Conservation (phyloP, 2,113 vertebrate genomes). For the Coreoperca whiteheadi region DNA sequence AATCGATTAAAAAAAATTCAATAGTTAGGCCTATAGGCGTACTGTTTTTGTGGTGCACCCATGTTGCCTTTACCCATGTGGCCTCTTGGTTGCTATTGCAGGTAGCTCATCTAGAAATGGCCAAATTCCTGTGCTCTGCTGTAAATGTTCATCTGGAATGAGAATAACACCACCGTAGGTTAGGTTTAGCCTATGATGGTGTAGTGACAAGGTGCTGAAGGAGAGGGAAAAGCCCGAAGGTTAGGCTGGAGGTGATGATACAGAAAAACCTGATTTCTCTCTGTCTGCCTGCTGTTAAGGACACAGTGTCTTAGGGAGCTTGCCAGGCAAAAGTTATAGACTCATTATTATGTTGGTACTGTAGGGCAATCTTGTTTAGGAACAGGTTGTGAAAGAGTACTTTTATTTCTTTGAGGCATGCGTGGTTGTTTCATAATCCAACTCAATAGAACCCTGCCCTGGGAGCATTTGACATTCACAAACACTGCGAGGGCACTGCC, state of each 20-base stretch:
- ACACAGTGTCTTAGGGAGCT: slow-evolving; percentile 24
- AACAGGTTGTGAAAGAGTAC: slow-evolving; percentile 63
- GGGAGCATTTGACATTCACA: slow-evolving; percentile 61
- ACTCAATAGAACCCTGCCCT: slow-evolving; percentile 50
- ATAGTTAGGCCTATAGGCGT: not conserved
- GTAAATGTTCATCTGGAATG: slow-evolving; percentile 25
- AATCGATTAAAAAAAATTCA: not conserved
- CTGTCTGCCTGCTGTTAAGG: not conserved
- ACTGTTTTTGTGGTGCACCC: not conserved
- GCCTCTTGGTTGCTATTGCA: not conserved
- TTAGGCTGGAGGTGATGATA: not conserved
- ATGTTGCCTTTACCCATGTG: not conserved
- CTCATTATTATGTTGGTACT: slow-evolving; percentile 45
- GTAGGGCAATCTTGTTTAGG: slow-evolving; percentile 23
- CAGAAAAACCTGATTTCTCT: not conserved
- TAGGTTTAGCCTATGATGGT: not conserved
- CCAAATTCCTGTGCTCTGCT: slow-evolving; percentile 13
- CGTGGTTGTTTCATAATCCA: slow-evolving; percentile 61
- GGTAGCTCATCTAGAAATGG: not conserved
- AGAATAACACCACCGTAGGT: not conserved
- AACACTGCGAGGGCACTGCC: slow-evolving; percentile 48
- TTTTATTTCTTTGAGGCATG: slow-evolving; percentile 46
- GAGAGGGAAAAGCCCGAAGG: not conserved
- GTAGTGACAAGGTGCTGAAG: not conserved
- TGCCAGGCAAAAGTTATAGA: slow-evolving; percentile 42